Conservation (phyloP, 2,113 vertebrate species). For the Pristiophorus japonicus region DNA sequence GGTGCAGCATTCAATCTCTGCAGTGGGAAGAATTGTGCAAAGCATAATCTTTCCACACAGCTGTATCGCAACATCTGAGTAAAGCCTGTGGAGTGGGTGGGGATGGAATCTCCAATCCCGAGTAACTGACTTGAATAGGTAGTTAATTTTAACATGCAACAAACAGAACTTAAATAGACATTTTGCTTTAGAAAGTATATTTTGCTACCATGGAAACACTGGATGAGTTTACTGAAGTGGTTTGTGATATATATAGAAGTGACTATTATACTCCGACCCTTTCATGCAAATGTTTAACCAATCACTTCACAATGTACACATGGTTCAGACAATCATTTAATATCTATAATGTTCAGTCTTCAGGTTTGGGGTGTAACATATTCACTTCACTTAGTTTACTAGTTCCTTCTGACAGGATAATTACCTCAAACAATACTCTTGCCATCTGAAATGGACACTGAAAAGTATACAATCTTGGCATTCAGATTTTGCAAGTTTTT, state of each 20-base stretch:
- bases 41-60: neutral
- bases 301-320: neutral
- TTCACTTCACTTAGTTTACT: conserved; percentile 6
- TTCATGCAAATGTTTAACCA: neutral
- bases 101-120: neutral
- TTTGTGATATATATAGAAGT: conserved; percentile 19
- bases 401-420: neutral
- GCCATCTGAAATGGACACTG: conserved; percentile 23
- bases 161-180: neutral
- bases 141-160: neutral
- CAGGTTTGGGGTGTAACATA: neutral
- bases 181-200: neutral
- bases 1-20: neutral
- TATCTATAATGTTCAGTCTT: neutral
- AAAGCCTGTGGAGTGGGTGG: neutral
- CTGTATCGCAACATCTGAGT: neutral
- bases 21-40: neutral
- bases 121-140: neutral
- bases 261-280: neutral
- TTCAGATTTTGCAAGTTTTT: conserved; percentile 25
- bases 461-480: conserved; percentile 34
- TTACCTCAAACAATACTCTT: conserved; percentile 14
- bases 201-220: neutral
- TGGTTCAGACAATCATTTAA: neutral
- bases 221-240: neutral